Evolutionary conservation across 2,797 vertebrate genomes (phyloP), one percentile per base, ranked within the genome.

Genomic region (Diplodus sargus): DNA sequence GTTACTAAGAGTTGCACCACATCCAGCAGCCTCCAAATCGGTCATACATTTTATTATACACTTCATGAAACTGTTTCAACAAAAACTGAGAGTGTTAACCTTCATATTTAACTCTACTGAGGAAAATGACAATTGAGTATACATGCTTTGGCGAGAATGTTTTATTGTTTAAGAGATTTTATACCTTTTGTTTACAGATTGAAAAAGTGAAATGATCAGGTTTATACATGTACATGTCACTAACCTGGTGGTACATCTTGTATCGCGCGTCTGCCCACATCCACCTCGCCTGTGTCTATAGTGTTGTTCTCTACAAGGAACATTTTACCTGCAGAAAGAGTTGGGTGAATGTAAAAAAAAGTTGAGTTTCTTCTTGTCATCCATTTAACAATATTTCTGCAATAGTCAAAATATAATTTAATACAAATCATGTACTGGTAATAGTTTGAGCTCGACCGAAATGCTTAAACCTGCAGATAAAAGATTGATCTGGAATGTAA

Each of bases 231-330:
- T 60, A 22, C 13, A 16, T 59, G 17, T 48, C 3, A 68, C 71
- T 60, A 13, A 93, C 93, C 93, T 4, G 98, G 97, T 57, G 98
- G 98, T 70, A 99, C 94, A 51, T 99, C 98, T 87, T 99, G 97
- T 83, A 96, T 87, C 0, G 96, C 96, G 95, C 97, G 93, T 86
- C 96, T 95, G 25, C 98, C 98, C 91, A 99, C 96, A 61, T 99
- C 98, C 88, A 99, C 95, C 92, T 99, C 97, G 83, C 98, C 98
- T 9, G 95, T 98, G 94, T 99, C 98, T 90, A 99, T 98, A 83
- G 97, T 98, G 95, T 97, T 99, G 92, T 99, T 99, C 95, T 99
- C 98, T 91, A 97, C 96, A 70, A 95, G 93, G 92, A 97, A 96
- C 93, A 97, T 95, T 95, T 97, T 99, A 88, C 96, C 98, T 98